Base-by-base conservation (phyloP, 2,113 vertebrate genomes). In the Pseudonaja textilis region DNA sequence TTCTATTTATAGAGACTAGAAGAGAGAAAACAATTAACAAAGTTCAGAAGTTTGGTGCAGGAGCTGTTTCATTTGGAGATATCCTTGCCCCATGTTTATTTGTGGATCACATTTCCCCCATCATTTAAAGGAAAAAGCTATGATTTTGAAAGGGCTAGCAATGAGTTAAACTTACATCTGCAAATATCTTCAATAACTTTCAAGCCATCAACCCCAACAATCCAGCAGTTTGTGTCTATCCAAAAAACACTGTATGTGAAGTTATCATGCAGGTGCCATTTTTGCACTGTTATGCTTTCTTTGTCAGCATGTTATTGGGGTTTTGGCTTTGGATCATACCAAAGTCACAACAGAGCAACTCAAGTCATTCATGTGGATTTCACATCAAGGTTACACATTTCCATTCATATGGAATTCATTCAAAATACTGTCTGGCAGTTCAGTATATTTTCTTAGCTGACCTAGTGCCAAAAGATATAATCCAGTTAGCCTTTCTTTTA, bases 361-460 rank as follows among this genome's bases (percentile, higher is more conserved):
- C 47, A 87, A 45, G 90, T 94, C 54, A 25, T 95, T 1, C 34
- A 47, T 94, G 92, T 96, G 95, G 85, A 52, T 94, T 93, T 95
- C 93, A 85, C 85, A 96, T 94, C 25, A 69, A 87, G 93, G 94
- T 56, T 39, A 81, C 0, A 6, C 0, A 2, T 55, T 94, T 85
- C 95, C 0, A 0, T 93, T 95, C 11, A 1, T 93, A 86, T 94
- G 91, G 91, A 96, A 92, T 94, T 95, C 94, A 95, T 96, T 96
- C 95, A 95, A 93, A 97, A 97, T 96, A 94, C 1, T 26, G 91
- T 90, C 89, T 20, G 0, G 93, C 23, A 47, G 47, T 61, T 92
- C 57, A 14, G n/a, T 94, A 9, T 89, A 57, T 91, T 96, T 96
- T 89, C 42, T 64, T 89, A 93, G 92, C n/a, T n/a, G 94, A 4